Evolutionary conservation across 2,888 invertebrate species (phyloP).

Genomic region (Tiliacea citrago): DNA sequence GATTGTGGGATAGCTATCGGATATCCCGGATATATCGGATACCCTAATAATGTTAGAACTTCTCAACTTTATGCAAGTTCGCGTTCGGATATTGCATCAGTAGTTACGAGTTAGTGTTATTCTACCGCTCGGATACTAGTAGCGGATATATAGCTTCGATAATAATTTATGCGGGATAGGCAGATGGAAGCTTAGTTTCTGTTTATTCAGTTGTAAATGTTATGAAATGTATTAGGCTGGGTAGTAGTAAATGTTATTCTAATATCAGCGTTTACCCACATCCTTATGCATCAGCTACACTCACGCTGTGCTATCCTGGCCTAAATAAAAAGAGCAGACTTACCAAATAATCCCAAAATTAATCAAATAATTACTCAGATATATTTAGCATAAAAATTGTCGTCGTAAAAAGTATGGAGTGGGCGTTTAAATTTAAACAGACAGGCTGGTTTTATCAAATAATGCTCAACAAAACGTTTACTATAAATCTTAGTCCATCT

Average conservation of each 20-base stretch:
- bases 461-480: conserved; percentile 65
- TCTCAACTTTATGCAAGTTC: conserved; percentile 16
- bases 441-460: conserved; percentile 59
- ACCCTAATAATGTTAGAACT: conserved; percentile 35
- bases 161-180: background rate
- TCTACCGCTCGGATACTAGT: background rate
- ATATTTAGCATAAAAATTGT: conserved; percentile 41
- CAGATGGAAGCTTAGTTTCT: background rate
- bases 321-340: conserved; percentile 1
- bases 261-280: too few relatives aligned
- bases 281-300: background rate
- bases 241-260: background rate
- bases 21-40: background rate
- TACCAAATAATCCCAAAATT: conserved; percentile 12
- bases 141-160: background rate
- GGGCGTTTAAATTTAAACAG: conserved; percentile 38
- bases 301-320: background rate
- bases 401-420: conserved; percentile 17
- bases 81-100: conserved; percentile 39
- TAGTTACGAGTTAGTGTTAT: conserved; percentile 30
- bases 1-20: conserved; percentile 3
- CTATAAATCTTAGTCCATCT: conserved; percentile 75
- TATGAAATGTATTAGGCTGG: background rate
- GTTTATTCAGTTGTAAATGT: background rate
- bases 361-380: background rate